Evolutionary conservation across 2,888 invertebrate genomes (phyloP).

Genomic region (Lithophane semibrunnea): DNA sequence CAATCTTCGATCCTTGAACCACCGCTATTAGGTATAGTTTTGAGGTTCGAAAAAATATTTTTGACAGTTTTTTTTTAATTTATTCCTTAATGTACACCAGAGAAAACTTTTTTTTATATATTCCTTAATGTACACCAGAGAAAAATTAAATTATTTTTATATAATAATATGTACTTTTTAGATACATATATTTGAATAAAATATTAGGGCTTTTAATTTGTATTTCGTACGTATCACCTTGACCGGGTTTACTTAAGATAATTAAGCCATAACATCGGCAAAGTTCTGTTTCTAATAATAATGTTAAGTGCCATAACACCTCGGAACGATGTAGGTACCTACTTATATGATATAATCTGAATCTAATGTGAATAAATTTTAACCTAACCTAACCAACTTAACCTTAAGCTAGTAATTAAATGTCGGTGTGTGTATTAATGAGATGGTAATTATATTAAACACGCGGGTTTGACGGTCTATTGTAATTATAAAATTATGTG

Average conservation of each 20-base stretch:
- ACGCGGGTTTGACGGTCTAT: not conserved
- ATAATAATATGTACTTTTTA: not conserved
- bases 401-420: not conserved
- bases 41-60: not conserved
- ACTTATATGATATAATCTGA: not conserved
- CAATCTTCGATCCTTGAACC: not conserved
- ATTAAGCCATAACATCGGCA: not conserved
- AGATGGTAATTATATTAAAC: not conserved
- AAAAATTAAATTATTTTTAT: not conserved
- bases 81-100: no score
- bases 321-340: not conserved
- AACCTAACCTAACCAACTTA: not conserved
- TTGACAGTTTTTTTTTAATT: not conserved
- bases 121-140: conserved; percentile 19
- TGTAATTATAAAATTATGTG: not conserved
- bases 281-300: not conserved
- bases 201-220: conserved; percentile 1
- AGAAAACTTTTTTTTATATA: not conserved
- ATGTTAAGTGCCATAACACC: not conserved
- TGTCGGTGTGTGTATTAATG: not conserved
- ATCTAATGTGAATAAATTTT: not conserved
- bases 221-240: not conserved
- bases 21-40: not conserved
- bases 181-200: conserved; percentile 17
- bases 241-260: not conserved